Evolutionary conservation across 1,140 invertebrate genomes (phyloP), one percentile per base, ranked within the genome.

Genomic region (Macrobrachium rosenbergii): DNA sequence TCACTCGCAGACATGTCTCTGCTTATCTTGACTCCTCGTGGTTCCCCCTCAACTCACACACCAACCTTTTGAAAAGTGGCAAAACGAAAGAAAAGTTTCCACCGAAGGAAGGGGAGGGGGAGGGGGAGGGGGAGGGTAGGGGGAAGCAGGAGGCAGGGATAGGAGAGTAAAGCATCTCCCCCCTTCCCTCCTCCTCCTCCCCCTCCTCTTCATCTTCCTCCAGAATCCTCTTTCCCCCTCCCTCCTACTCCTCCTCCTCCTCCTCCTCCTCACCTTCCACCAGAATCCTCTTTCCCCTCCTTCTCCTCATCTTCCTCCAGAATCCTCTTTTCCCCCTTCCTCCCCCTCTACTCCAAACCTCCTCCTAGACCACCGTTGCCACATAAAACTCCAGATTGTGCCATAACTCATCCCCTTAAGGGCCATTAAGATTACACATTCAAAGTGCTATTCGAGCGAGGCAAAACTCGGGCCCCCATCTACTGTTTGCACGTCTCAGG

Each of bases 351-450:
- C 58, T 43, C 43, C 63, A 16, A 60, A 52, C 63, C 83, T 83
- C 82, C 77, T 58, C 19, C 19, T n/a, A 60, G 77, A 75, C 78
- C 75, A 63, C 58, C 84, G 63, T 43, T n/a, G 37, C 76, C 69
- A 87, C 84, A 78, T 87, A 87, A 87, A 87, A 87, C 84, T 77
- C 84, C 84, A 81, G 84, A 87, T 87, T 87, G 84, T 87, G 84
- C 84, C 84, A 87, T 87, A 87, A 87, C 84, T 87, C 84, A 87
- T 87, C 75, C 84, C 84, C 84, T 64, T 81, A 87, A 87, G 84
- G 84, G 84, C 84, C 84, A 87, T 87, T 87, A 87, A 87, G 84
- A 87, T 87, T 87, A 77, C 84, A 87, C 84, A 87, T 87, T 87
- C 78, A 87, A 76, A 87, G 84, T 87, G 84, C 84, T 69, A 87